These are phyloP conservation scores for Troides oblongomaculatus DNA, from an alignment of 2,888 invertebrate species.

Conservation along the genomic window DNA sequence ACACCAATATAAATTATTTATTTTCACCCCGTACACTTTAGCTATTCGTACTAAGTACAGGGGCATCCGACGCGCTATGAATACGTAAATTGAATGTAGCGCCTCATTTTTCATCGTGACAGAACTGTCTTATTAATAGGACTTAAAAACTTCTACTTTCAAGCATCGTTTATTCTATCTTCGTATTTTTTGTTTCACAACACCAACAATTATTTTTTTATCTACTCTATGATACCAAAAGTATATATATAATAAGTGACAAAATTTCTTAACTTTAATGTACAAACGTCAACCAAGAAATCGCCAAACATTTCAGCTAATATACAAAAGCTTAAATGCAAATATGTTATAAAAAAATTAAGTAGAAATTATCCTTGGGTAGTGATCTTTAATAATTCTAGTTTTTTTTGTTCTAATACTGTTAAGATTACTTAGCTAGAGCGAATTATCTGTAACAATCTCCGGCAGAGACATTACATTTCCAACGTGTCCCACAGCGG, in stretches of 20 bases:
- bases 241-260: neutral
- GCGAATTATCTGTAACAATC: no score
- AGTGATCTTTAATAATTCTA: no score
- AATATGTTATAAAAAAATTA: no score
- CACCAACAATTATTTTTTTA: constrained; percentile 18
- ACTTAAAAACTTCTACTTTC: constrained; percentile 27
- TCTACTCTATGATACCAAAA: neutral
- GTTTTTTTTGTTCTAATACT: no score
- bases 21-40: constrained; percentile 22
- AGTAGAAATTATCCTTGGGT: no score
- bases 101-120: constrained; percentile 30
- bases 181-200: constrained; percentile 20
- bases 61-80: constrained; percentile 17
- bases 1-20: constrained; percentile 13
- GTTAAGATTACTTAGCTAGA: no score
- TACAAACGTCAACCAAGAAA: no score
- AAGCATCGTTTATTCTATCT: constrained; percentile 25
- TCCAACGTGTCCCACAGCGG: neutral
- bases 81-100: constrained; percentile 20
- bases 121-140: constrained; percentile 30
- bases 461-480: neutral
- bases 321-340: no score
- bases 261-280: no score
- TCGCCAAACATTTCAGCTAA: no score
- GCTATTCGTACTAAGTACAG: constrained; percentile 24